Base-by-base conservation (phyloP, 2,888 invertebrate species). In the Tachina lurida region DNA sequence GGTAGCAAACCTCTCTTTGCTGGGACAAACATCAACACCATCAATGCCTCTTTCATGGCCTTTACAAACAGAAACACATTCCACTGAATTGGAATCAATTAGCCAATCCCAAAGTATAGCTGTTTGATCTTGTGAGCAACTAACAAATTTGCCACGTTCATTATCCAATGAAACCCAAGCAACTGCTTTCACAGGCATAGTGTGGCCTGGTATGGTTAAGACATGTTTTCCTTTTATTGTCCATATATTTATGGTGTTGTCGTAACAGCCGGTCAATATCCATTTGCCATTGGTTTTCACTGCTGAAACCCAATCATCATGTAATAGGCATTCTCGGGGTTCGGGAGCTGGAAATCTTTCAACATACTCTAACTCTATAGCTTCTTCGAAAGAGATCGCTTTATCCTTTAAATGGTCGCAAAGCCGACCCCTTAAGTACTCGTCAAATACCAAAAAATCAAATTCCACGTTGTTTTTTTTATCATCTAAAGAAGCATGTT, bases 301-400 rank as follows among this genome's bases (percentile, higher is more conserved):
- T 60, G 97, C 95, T 22, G 98, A 96, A n/a, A 99, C 98, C 99
- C 99, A 99, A 91, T 99, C 99, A 93, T 99, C 98, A 90, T 99
- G 98, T 92, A 97, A 94, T 87, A 99, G 94, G 91, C 97, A 97
- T 92, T 98, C 97, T 91, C 97, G 95, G 0, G 99, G 98, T 90
- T 97, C 95, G 0, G 99, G 99, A 0, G 98, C 96, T 13, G 98
- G 97, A 88, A 96, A 96, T 88, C 97, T 95, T 91, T 97, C 97
- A 31, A 99, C 94, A 93, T 99, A 99, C 93, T 99, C 99, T 71
- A 99, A 94, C 87, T 97, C 96, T 87, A 99, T 93, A 12, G 97
- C 96, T 75, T 95, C 95, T 94, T 99, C 99, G 68, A 95, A 95
- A 0, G 97, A 97, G 12, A 96, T 93, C 54, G 95, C 95, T 89